phyloP scores from a whole-genome alignment of 1,140 invertebrate species.

The Drosophila lacertosa region DNA sequence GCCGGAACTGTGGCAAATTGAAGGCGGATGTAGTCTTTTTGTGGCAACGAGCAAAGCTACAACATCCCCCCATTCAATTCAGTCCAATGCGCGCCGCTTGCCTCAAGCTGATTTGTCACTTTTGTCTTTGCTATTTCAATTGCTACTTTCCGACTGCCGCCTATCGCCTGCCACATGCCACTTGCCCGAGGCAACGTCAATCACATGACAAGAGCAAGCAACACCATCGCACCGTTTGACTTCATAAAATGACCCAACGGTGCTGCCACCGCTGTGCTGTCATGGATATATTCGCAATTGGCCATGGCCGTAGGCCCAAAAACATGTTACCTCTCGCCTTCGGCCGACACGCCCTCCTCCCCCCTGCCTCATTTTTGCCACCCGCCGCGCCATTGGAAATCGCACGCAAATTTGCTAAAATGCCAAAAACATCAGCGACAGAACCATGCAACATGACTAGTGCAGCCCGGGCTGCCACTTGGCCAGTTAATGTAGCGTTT shows the following conservation, averaged over 20 bases:
- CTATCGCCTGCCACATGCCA: slow-evolving; percentile 15
- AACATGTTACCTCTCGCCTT: slow-evolving; percentile 20
- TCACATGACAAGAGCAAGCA: slow-evolving; percentile 48
- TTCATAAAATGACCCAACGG: slow-evolving; percentile 35
- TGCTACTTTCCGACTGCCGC: slow-evolving; percentile 4
- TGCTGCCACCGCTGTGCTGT: slow-evolving; percentile 8
- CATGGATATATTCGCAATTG: slow-evolving; percentile 32
- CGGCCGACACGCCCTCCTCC: not conserved
- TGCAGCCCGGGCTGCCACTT: slow-evolving; percentile 29
- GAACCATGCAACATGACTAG: slow-evolving; percentile 30
- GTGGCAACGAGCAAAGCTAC: slow-evolving; percentile 9
- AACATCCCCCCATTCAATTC: not conserved
- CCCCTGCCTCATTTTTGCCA: no score
- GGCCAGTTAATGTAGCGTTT: slow-evolving; percentile 49
- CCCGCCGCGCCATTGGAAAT: slow-evolving; percentile 23
- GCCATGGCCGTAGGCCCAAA: slow-evolving; percentile 4
- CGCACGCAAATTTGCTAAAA: slow-evolving; percentile 50
- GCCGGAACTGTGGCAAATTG: slow-evolving; percentile 71
- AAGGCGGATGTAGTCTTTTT: slow-evolving; percentile 51
- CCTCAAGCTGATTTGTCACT: slow-evolving; percentile 44
- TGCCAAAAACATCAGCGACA: slow-evolving; percentile 47
- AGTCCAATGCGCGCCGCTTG: not conserved
- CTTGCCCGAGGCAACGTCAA: slow-evolving; percentile 29
- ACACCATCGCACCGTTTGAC: slow-evolving; percentile 34
- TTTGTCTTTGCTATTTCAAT: slow-evolving; percentile 36